phyloP scores from a whole-genome alignment of 2,113 vertebrate species.

The Zosterops pallidus region DNA sequence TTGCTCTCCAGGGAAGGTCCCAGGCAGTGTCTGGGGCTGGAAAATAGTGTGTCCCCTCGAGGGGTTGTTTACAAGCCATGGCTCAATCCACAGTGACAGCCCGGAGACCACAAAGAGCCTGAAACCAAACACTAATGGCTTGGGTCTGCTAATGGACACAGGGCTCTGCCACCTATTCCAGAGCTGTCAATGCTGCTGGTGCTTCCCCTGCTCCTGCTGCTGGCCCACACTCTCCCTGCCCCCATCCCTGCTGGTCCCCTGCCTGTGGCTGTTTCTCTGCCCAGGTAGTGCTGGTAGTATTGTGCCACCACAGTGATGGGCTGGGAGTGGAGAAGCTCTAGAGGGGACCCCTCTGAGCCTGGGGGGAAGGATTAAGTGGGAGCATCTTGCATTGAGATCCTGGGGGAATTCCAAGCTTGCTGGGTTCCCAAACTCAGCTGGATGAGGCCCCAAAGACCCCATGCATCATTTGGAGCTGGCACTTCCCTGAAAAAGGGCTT shows the following conservation, averaged over 20 bases:
- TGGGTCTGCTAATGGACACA: slow-evolving; percentile 21
- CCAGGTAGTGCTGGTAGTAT: not conserved
- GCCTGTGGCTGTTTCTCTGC: rapidly evolving
- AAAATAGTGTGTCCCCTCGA: not conserved
- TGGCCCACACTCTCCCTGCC: rapidly evolving
- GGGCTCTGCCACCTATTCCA: not conserved
- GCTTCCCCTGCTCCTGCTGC: not conserved
- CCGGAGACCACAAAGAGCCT: not conserved
- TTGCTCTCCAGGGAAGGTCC: not conserved
- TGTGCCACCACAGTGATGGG: rapidly evolving
- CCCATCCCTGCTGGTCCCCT: not conserved
- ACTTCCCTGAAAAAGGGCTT: not conserved
- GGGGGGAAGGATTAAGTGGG: not conserved
- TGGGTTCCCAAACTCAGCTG: not conserved
- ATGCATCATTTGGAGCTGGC: not conserved
- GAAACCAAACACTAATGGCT: slow-evolving; percentile 55
- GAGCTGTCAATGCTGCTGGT: not conserved
- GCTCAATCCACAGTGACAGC: not conserved
- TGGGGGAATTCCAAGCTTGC: not conserved
- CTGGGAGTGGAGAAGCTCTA: not conserved
- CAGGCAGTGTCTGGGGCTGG: not conserved
- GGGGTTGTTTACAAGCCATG: not conserved
- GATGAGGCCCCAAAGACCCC: not conserved
- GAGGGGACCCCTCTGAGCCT: not conserved
- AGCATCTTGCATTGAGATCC: not conserved